phyloP scores from a whole-genome alignment of 2,888 invertebrate species.

The Drosophila fungiperda region DNA sequence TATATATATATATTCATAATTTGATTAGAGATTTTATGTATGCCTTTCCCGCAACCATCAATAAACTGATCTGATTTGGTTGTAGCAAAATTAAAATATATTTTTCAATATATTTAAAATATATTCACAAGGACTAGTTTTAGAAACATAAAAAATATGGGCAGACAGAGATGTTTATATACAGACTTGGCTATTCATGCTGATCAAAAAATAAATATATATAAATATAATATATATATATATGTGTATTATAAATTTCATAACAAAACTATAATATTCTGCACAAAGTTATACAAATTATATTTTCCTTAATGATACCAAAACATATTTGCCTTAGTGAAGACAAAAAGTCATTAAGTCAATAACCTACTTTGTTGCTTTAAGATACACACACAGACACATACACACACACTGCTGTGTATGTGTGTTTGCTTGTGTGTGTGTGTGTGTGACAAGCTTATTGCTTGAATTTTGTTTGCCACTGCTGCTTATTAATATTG shows the following conservation, averaged over 20 bases:
- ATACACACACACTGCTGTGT: neutral
- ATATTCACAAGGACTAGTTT: no score
- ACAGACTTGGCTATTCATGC: neutral
- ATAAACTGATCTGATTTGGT: no score
- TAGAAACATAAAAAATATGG: no score
- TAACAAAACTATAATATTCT: neutral
- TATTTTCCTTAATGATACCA: neutral
- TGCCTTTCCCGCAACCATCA: no score
- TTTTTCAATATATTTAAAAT: no score
- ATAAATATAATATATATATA: neutral
- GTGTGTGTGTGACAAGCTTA: neutral
- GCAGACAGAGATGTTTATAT: neutral
- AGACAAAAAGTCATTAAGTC: neutral
- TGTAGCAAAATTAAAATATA: no score
- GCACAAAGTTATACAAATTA: neutral
- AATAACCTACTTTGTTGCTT: neutral
- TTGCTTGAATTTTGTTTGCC: neutral
- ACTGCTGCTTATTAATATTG: slow-evolving; percentile 25
- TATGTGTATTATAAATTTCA: neutral
- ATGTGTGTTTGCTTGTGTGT: neutral
- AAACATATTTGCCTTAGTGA: neutral
- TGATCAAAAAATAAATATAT: neutral
- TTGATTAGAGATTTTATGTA: no score
- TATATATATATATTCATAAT: no score
- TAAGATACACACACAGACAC: neutral